These are phyloP conservation scores for Ambastaia sidthimunki DNA, from an alignment of 2,797 vertebrate genomes.

Conservation along the genomic window DNA sequence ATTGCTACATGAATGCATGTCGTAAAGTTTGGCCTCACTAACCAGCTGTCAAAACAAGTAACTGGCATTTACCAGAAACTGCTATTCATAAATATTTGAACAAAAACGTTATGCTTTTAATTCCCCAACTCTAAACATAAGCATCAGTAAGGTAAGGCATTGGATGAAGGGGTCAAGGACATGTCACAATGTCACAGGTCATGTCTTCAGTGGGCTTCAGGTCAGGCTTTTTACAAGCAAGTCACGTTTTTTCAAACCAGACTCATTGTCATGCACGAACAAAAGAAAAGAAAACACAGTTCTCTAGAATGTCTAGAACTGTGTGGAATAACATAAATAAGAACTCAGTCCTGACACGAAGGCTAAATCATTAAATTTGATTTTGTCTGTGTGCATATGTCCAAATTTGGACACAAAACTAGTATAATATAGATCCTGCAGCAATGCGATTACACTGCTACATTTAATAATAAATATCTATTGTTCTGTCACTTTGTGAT, in stretches of 20 bases:
- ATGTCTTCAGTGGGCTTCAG: not conserved
- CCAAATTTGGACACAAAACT: too few relatives aligned
- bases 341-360: not conserved
- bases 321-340: not conserved
- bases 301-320: not conserved
- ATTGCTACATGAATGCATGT: conserved; percentile 34
- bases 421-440: too few relatives aligned
- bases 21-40: conserved; percentile 28
- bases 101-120: not conserved
- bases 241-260: too few relatives aligned
- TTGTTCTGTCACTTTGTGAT: not conserved
- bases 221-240: too few relatives aligned
- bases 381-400: too few relatives aligned
- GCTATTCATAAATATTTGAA: not conserved
- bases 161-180: not conserved
- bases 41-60: conserved; percentile 24
- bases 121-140: not conserved
- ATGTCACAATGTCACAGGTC: too few relatives aligned
- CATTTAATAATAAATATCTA: not conserved
- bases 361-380: not conserved
- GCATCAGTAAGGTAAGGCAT: not conserved
- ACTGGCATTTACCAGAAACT: not conserved
- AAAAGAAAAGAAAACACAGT: not conserved
- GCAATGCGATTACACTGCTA: not conserved
- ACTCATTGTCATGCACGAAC: too few relatives aligned